Conservation (phyloP, 2,888 invertebrate genomes). For the Drosophila paramelanica region DNA sequence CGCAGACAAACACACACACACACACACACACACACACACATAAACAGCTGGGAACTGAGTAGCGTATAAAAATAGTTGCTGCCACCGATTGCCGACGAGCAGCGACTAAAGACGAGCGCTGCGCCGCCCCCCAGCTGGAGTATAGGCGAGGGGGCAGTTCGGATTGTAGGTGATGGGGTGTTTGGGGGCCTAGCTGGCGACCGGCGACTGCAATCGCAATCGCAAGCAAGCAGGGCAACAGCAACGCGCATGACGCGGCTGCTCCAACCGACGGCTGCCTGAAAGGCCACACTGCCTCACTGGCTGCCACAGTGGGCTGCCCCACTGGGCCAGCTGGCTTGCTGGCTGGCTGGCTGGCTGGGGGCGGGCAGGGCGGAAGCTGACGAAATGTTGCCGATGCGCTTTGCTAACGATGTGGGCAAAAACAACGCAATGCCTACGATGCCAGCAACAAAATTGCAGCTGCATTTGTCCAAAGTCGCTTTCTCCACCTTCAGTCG, state of each 20-base stretch:
- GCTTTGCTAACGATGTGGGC: constrained; percentile 78
- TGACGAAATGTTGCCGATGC: constrained; percentile 83
- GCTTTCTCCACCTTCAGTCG: constrained; percentile 51
- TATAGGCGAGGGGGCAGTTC: too few relatives aligned
- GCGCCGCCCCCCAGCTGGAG: constrained; percentile 15
- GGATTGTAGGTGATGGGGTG: not conserved
- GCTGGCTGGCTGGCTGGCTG: constrained; percentile 4
- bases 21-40: constrained; percentile 29
- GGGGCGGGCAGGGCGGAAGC: constrained; percentile 68
- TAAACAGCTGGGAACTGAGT: constrained; percentile 6
- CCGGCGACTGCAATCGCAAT: constrained; percentile 41
- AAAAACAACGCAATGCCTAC: constrained; percentile 80
- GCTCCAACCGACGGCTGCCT: constrained; percentile 54
- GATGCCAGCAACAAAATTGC: constrained; percentile 50
- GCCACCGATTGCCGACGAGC: constrained; percentile 62
- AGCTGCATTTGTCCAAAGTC: constrained; percentile 69
- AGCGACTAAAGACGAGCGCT: constrained; percentile 64
- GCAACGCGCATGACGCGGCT: constrained; percentile 77
- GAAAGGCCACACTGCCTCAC: constrained; percentile 29
- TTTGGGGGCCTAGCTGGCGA: constrained; percentile 7
- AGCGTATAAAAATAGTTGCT: constrained; percentile 74
- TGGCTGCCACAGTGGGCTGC: constrained; percentile 34
- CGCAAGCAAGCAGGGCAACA: constrained; percentile 40
- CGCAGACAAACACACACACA: constrained; percentile 28
- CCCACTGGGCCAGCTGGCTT: constrained; percentile 27